Percentiles rank a stretch among this genome's conserved stretches.
Evolutionary conservation across 2,113 vertebrate species (phyloP).

Genomic region (Zosterops pallidus): DNA sequence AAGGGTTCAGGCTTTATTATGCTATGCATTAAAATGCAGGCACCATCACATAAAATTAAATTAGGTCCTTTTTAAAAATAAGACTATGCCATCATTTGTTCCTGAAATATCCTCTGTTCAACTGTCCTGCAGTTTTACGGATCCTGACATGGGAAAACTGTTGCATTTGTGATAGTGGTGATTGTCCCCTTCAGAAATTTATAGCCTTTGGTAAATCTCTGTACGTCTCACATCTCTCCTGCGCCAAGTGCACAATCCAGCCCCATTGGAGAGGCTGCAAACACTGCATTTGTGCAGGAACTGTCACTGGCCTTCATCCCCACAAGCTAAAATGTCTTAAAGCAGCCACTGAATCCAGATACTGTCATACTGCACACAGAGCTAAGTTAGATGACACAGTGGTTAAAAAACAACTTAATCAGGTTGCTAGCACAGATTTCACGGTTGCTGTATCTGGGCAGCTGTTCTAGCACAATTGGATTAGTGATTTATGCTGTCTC

Average conservation of each 20-base stretch:
- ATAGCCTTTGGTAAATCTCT: background rate
- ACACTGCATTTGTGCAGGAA: background rate
- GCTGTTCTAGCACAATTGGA: background rate
- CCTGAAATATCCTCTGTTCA: background rate
- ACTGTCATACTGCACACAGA: background rate
- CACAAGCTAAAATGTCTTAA: background rate
- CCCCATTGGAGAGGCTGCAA: background rate
- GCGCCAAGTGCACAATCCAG: background rate
- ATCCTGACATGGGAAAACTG: constrained; percentile 9
- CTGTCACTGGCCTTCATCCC: background rate
- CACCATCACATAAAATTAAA: constrained; percentile 15
- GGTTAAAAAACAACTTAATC: constrained; percentile 10
- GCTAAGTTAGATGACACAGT: background rate
- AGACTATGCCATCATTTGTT: background rate
- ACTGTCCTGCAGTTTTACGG: background rate
- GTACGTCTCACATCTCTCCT: background rate
- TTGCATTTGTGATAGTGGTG: background rate
- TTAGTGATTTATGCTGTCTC: background rate
- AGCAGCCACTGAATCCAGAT: background rate
- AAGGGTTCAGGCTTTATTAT: background rate
- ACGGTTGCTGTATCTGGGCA: background rate
- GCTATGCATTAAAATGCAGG: constrained; percentile 10
- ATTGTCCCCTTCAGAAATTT: background rate
- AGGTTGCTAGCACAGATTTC: background rate
- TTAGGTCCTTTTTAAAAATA: background rate